A percentile compares a stretch with the other conserved stretches of the same genome.
Conservation (phyloP, 2,797 vertebrate genomes). For the Malacoraja senta region DNA sequence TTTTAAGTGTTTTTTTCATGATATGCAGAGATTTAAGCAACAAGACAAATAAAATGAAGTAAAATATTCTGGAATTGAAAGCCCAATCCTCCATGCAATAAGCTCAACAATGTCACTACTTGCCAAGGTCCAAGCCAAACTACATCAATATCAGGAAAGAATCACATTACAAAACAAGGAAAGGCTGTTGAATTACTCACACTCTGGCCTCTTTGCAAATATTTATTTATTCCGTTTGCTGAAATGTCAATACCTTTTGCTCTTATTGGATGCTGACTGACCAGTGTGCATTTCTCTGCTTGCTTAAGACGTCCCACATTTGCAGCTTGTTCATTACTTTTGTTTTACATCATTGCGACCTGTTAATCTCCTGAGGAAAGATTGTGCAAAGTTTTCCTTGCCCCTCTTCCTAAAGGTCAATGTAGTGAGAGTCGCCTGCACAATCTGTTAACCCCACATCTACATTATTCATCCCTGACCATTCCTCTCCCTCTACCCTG, state of each 20-base stretch:
- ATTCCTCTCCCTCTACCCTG: not conserved
- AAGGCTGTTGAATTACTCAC: not conserved
- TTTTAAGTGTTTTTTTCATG: not conserved
- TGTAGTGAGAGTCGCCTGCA: not conserved
- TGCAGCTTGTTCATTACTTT: not conserved
- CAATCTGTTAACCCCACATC: not conserved
- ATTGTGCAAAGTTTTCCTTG: not conserved
- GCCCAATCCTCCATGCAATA: not conserved
- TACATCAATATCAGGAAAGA: not conserved
- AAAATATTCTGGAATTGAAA: not conserved
- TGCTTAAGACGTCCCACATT: not conserved
- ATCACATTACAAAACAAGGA: not conserved
- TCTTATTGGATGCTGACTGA: not conserved
- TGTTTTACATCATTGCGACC: constrained; percentile 17
- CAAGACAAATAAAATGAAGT: not conserved
- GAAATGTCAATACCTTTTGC: not conserved
- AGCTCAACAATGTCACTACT: not conserved
- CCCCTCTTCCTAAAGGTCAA: not conserved
- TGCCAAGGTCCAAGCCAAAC: not conserved
- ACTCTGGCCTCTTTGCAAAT: not conserved
- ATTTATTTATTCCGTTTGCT: not conserved
- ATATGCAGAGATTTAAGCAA: not conserved
- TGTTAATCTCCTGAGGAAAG: not conserved
- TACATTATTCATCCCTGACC: constrained; percentile 22
- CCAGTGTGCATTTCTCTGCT: not conserved